Base-by-base conservation (phyloP, 2,888 invertebrate species). In the Hololepta plana region DNA sequence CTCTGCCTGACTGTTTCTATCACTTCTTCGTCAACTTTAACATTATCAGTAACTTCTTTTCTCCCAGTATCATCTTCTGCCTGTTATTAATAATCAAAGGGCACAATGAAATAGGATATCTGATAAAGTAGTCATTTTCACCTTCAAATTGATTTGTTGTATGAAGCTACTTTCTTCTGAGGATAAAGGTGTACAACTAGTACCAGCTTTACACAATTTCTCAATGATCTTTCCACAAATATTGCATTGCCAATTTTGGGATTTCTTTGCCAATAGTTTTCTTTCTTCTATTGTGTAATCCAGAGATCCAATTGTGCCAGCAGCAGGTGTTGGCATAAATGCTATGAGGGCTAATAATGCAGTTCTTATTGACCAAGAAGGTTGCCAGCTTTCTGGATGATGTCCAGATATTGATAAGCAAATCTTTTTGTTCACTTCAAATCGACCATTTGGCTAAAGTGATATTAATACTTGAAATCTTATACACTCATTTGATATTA, bases 321-420 rank as follows among this genome's bases (percentile, higher is more conserved):
- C 75, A 5, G 84, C 79, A 26, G 81, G 74, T 4, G 87, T 80
- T 1, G 90, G 88, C 85, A 93, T 87, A 47, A 93, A 93, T 2
- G 90, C 85, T 43, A 91, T 88, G 31, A 93, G 60, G 9, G 91
- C 91, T 36, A 93, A 55, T 30, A 93, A 57, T 7, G 90, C 90
- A 27, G 91, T 93, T 34, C 91, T 65, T 37, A 93, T 88, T 15
- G 88, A 90, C 93, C 93, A 93, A 3, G 87, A 88, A 13, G 93
- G 93, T 47, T 88, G 85, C 93, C 93, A 95, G 17, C 87, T 85
- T 54, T 95, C 93, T n/a, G 91, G 93, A 53, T 93, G 93, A 55
- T 90, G 79, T 4, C 87, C 90, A 32, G 90, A 91, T 43, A 93
- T 93, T 35, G 87, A 90, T 37, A 93, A 58, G 50, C 93, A 95